Evolutionary conservation across 2,797 vertebrate genomes (phyloP).

Genomic region (Sebastiscus albofasciatus): DNA sequence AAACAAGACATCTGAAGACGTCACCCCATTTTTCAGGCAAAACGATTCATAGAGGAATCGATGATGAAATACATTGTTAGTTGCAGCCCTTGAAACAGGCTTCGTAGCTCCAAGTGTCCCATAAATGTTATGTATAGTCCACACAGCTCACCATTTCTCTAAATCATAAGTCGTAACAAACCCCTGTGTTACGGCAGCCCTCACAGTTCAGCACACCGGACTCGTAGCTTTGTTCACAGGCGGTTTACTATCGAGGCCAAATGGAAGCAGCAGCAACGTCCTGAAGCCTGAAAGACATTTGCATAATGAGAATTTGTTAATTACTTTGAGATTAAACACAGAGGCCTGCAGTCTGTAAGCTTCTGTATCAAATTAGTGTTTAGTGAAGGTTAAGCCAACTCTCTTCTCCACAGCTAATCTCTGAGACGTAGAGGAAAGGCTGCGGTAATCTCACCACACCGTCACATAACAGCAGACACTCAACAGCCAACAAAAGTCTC

Average conservation of each 20-base stretch:
- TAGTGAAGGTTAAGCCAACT: constrained; percentile 52
- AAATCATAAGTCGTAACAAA: neutral
- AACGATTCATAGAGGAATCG: no score
- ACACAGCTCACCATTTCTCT: neutral
- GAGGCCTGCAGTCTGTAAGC: constrained; percentile 37
- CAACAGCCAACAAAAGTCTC: neutral
- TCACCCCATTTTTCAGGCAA: neutral
- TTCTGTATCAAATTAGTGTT: constrained; percentile 52
- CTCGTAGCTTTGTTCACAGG: neutral
- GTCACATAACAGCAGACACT: constrained; percentile 14
- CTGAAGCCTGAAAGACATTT: constrained; percentile 37
- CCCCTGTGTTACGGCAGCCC: neutral
- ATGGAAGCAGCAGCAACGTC: constrained; percentile 21
- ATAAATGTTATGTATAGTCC: neutral
- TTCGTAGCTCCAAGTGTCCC: neutral
- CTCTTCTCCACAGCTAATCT: constrained; percentile 49
- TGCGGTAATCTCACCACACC: constrained; percentile 31
- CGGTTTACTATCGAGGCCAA: neutral
- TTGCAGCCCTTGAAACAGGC: neutral
- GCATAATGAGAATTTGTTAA: constrained; percentile 62
- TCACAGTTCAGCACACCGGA: constrained; percentile 1
- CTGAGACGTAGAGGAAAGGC: constrained; percentile 49
- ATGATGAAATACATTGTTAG: neutral
- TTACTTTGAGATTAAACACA: constrained; percentile 62
- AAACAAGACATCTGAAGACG: neutral